Conservation (phyloP, 2,113 vertebrate species). For the Leptodactylus fuscus region DNA sequence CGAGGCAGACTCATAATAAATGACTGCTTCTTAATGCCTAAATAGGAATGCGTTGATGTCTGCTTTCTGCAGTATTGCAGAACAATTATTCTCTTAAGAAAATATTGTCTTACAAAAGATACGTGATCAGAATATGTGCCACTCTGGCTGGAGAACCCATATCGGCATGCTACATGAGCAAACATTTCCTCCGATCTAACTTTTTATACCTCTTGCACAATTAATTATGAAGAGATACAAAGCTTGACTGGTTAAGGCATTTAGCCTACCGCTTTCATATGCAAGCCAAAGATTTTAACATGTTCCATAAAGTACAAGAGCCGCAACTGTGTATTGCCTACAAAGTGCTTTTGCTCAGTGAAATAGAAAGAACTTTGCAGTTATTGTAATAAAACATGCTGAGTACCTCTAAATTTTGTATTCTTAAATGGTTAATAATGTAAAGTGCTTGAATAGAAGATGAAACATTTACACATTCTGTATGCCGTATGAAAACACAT, state of each 20-base stretch:
- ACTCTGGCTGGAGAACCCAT: background rate
- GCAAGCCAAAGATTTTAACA: constrained; percentile 32
- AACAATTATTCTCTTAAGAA: constrained; percentile 36
- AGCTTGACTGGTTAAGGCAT: constrained; percentile 45
- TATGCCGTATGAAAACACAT: constrained; percentile 8
- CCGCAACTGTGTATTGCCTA: constrained; percentile 37
- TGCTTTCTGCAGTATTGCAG: constrained; percentile 41
- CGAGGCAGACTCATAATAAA: constrained; percentile 35
- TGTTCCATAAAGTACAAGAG: constrained; percentile 50
- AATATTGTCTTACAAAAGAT: constrained; percentile 21
- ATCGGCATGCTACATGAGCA: constrained; percentile 28
- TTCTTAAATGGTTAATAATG: constrained; percentile 45
- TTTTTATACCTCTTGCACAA: constrained; percentile 33
- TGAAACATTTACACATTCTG: constrained; percentile 38
- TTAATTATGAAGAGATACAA: constrained; percentile 48
- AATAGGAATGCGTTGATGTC: constrained; percentile 15
- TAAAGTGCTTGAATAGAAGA: constrained; percentile 34
- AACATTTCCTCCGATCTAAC: constrained; percentile 47
- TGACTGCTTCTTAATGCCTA: constrained; percentile 22
- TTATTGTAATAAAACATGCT: constrained; percentile 53
- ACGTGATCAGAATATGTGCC: constrained; percentile 4
- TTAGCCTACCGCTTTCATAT: constrained; percentile 42
- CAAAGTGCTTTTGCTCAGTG: constrained; percentile 44
- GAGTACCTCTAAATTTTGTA: constrained; percentile 38
- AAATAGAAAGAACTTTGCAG: constrained; percentile 32